phyloP scores from a whole-genome alignment of 1,140 invertebrate species.

The Drosophila azteca region DNA sequence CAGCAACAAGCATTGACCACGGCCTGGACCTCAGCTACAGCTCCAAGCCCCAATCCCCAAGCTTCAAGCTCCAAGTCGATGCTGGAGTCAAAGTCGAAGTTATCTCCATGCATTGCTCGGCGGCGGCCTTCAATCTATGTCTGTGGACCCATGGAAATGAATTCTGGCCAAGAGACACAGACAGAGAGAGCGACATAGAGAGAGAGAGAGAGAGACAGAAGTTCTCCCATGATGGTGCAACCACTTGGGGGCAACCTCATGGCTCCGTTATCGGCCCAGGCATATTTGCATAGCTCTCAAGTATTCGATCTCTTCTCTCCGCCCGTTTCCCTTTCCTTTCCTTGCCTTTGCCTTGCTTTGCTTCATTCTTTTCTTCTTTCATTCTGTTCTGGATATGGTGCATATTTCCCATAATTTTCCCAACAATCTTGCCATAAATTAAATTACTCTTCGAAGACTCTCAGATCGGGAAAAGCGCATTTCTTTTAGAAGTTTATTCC shows the following conservation, averaged over 20 bases:
- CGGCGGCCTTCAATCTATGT: constrained; percentile 44
- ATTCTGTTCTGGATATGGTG: not conserved
- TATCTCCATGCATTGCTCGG: constrained; percentile 47
- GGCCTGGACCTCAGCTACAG: constrained; percentile 9
- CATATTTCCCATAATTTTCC: constrained; percentile 44
- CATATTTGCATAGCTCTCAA: constrained; percentile 65
- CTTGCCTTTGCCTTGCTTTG: not conserved
- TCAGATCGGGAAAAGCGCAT: no score
- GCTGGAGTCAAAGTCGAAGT: constrained; percentile 7
- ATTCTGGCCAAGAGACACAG: constrained; percentile 35
- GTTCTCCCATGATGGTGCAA: constrained; percentile 20
- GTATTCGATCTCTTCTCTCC: no score
- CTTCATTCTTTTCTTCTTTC: constrained; percentile 1
- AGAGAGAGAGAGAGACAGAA: constrained; percentile 23
- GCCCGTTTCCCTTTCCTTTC: constrained; percentile 12
- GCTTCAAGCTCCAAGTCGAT: constrained; percentile 19
- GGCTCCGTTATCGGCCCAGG: constrained; percentile 59
- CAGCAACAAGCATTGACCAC: constrained; percentile 25
- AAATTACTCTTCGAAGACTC: not conserved
- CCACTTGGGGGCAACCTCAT: constrained; percentile 11
- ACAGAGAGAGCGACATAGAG: constrained; percentile 12
- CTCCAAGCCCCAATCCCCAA: constrained; percentile 24
- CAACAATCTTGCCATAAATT: constrained; percentile 32
- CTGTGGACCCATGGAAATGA: constrained; percentile 26
- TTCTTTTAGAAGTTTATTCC: no score